Percentiles rank a stretch among this genome's conserved stretches.
Conservation (phyloP, 1,140 invertebrate genomes). For the Cryptotermes secundus region DNA sequence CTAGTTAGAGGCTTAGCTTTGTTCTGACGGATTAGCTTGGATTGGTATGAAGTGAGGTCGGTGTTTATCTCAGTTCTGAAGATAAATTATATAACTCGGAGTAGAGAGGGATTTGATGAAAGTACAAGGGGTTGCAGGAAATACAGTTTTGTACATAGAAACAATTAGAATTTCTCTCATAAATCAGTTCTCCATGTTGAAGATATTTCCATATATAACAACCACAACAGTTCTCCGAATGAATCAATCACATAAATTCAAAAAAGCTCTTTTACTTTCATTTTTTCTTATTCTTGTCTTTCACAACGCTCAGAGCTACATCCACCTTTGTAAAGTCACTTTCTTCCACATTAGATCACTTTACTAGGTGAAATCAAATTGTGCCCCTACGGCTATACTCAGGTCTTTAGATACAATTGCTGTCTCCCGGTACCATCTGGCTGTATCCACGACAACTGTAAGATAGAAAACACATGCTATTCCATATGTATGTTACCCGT, state of each 20-base stretch:
- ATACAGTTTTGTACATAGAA: not conserved
- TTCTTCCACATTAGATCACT: not conserved
- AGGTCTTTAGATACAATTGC: not conserved
- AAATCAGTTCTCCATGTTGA: not conserved
- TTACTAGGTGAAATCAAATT: conserved; percentile 23
- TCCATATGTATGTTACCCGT: too few species aligned
- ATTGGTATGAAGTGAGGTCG: not conserved
- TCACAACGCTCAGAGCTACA: not conserved
- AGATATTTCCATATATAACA: not conserved
- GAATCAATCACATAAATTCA: not conserved
- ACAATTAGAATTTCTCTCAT: conserved; percentile 9
- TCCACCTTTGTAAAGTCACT: not conserved
- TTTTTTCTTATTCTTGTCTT: not conserved
- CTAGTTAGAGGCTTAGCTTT: not conserved
- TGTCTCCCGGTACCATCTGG: conserved; percentile 26
- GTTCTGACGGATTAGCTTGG: not conserved
- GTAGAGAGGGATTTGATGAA: not conserved
- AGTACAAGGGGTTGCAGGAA: not conserved
- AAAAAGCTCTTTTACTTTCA: not conserved
- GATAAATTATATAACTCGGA: conserved; percentile 17
- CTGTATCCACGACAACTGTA: conserved; percentile 26
- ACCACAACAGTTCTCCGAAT: not conserved
- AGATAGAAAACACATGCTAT: not conserved
- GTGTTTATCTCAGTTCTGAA: not conserved
- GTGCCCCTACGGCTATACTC: not conserved